These are phyloP conservation scores for Pleuronectes platessa DNA, from an alignment of 2,113 vertebrate species.

Conservation along the genomic window DNA sequence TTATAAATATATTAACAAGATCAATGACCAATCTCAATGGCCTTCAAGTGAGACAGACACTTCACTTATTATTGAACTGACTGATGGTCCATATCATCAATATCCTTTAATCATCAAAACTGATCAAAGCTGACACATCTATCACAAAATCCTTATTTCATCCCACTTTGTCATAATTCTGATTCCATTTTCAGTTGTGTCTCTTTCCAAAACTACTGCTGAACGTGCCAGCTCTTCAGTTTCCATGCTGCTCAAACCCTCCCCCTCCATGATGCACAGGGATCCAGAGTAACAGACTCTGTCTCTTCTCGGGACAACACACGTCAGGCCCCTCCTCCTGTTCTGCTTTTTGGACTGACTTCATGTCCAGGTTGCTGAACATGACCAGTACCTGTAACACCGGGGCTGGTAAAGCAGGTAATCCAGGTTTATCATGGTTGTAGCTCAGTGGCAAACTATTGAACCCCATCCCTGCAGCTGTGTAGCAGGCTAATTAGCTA, in stretches of 20 bases:
- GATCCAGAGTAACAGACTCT: too few relatives aligned
- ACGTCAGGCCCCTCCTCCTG: slow-evolving; percentile 39
- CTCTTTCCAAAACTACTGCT: too few relatives aligned
- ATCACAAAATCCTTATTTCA: too few relatives aligned
- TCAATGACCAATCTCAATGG: not conserved
- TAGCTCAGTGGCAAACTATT: slow-evolving; percentile 78
- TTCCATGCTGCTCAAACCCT: too few relatives aligned
- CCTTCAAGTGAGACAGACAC: not conserved
- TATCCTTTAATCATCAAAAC: too few relatives aligned
- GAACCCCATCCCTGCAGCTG: slow-evolving; percentile 74
- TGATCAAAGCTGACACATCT: too few relatives aligned
- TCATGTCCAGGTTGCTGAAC: slow-evolving; percentile 66
- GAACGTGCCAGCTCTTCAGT: too few relatives aligned
- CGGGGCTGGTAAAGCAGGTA: slow-evolving; percentile 66
- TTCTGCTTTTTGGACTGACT: slow-evolving; percentile 48
- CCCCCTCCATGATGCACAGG: too few relatives aligned
- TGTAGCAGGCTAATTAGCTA: slow-evolving; percentile 72
- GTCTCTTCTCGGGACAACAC: slow-evolving; percentile 15
- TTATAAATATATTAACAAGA: not conserved
- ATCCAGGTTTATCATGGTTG: slow-evolving; percentile 73
- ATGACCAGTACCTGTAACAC: slow-evolving; percentile 67
- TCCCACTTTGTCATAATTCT: too few relatives aligned
- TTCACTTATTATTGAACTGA: slow-evolving; percentile 5
- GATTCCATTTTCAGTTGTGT: too few relatives aligned
- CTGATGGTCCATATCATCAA: too few relatives aligned